These are phyloP conservation scores for Megalopta genalis DNA, from an alignment of 1,140 invertebrate species.

Conservation along the genomic window DNA sequence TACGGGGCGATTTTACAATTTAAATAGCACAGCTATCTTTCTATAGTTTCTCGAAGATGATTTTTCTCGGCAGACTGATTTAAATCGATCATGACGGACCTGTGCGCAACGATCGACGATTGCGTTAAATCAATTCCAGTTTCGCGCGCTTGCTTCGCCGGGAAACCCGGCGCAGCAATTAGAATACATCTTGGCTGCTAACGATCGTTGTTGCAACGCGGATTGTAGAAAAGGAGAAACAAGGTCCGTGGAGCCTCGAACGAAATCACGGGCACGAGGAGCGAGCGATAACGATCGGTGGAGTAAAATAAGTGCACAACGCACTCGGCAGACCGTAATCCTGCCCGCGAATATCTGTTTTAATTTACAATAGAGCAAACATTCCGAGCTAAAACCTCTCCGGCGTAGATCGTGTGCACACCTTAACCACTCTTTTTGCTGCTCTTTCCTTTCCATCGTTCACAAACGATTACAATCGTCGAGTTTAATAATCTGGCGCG, in stretches of 20 bases:
- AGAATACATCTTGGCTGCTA: constrained; percentile 4
- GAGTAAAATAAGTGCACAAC: constrained; percentile 10
- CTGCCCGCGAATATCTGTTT: neutral
- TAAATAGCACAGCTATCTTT: no score
- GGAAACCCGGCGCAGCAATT: neutral
- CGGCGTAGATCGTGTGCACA: neutral
- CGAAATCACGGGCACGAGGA: neutral
- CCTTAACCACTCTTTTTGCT: neutral
- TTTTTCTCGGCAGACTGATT: no score
- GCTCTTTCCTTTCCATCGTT: neutral
- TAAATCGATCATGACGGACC: no score
- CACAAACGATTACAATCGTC: no score
- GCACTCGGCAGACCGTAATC: neutral
- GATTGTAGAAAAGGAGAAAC: neutral
- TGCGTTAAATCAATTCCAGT: neutral
- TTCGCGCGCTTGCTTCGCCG: neutral
- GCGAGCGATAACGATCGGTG: constrained; percentile 35
- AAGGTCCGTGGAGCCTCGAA: neutral
- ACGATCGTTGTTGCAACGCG: neutral
- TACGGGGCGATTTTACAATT: no score
- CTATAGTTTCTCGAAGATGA: no score
- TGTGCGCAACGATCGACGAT: neutral
- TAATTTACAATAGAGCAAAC: constrained; percentile 43
- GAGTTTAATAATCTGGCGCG: no score
- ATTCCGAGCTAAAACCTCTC: neutral